Evolutionary conservation across 1,140 invertebrate genomes (phyloP).

Genomic region (Phymastichus coffea): DNA sequence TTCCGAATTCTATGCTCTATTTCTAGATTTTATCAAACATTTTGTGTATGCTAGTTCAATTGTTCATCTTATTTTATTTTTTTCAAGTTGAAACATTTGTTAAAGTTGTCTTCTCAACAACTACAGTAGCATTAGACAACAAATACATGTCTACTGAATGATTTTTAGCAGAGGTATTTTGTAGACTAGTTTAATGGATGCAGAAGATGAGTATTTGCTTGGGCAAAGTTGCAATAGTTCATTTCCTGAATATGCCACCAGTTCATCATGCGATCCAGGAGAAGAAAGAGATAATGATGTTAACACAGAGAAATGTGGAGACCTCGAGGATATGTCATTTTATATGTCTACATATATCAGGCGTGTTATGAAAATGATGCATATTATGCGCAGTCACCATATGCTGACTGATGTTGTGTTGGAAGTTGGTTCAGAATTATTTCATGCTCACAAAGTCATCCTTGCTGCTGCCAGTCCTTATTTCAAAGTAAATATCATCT

Average conservation of each 20-base stretch:
- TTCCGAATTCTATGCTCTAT: not conserved
- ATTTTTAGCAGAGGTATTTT: too few species aligned
- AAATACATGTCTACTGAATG: too few species aligned
- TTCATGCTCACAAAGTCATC: slow-evolving; percentile 89
- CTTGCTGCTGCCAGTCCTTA: slow-evolving; percentile 92
- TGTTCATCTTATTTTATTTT: not conserved
- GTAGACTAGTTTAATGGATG: slow-evolving; percentile 50
- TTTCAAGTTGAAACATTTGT: not conserved
- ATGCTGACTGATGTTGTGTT: slow-evolving; percentile 89
- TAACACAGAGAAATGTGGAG: slow-evolving; percentile 53
- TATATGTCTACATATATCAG: slow-evolving; percentile 82
- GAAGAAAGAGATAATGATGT: slow-evolving; percentile 44
- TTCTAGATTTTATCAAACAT: not conserved
- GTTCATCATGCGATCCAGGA: slow-evolving; percentile 27
- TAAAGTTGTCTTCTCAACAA: not conserved
- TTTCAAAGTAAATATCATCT: slow-evolving; percentile 72
- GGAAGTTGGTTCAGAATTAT: slow-evolving; percentile 80
- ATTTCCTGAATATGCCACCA: slow-evolving; percentile 30
- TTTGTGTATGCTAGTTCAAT: not conserved
- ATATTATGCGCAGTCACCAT: slow-evolving; percentile 81
- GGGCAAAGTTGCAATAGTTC: slow-evolving; percentile 36
- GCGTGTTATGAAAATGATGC: slow-evolving; percentile 86
- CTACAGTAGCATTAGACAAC: too few species aligned
- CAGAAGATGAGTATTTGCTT: slow-evolving; percentile 42
- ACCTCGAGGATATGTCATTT: slow-evolving; percentile 81